Conservation (phyloP, 1,140 invertebrate species). For the Agrypnia vestita region DNA sequence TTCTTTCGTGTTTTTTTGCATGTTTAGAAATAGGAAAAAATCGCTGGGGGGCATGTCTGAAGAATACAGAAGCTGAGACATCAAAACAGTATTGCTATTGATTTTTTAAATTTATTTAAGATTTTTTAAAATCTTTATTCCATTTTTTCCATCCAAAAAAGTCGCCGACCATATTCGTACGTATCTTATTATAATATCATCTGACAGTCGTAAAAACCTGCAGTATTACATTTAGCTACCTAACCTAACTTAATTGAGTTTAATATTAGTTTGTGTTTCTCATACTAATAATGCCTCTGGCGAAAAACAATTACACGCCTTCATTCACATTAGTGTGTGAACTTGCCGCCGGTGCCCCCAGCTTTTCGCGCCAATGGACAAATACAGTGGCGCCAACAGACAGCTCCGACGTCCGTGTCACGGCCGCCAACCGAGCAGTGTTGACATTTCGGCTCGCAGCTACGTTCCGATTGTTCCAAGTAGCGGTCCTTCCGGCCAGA, state of each 20-base stretch:
- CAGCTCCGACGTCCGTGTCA: constrained; percentile 30
- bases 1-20: too few relatives aligned
- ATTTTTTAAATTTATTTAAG: too few relatives aligned
- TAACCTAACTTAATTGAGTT: too few relatives aligned
- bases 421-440: constrained; percentile 25
- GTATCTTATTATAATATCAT: too few relatives aligned
- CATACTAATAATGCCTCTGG: constrained; percentile 30
- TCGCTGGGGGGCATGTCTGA: too few relatives aligned
- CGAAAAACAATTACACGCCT: constrained; percentile 49
- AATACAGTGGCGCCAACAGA: constrained; percentile 38
- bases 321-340: constrained; percentile 10
- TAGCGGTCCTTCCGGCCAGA: constrained; percentile 11
- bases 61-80: too few relatives aligned
- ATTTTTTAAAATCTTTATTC: too few relatives aligned
- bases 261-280: background rate
- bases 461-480: constrained; percentile 31
- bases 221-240: background rate
- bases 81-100: too few relatives aligned
- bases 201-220: too few relatives aligned
- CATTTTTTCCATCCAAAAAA: too few relatives aligned
- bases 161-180: too few relatives aligned
- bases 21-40: too few relatives aligned
- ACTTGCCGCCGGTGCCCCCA: constrained; percentile 7
- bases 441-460: constrained; percentile 46
- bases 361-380: constrained; percentile 48